Percentiles rank a stretch among this genome's conserved stretches.
phyloP scores from a whole-genome alignment of 1,140 invertebrate genomes.

The Pseudoatta argentina region DNA sequence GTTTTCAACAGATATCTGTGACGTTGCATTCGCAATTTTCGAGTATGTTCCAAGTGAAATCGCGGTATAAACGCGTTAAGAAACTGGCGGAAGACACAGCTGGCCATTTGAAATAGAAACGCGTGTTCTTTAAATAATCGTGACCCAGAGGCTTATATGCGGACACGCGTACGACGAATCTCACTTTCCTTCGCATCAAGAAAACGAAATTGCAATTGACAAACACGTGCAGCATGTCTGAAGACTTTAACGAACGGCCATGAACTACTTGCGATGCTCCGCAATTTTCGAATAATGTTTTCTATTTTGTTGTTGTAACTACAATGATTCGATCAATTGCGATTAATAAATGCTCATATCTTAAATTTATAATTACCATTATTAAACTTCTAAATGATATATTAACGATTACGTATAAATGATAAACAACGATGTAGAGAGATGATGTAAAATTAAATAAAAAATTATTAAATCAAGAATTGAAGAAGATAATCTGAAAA shows the following conservation, averaged over 20 bases:
- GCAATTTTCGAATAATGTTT: not conserved
- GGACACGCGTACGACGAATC: slow-evolving; percentile 55
- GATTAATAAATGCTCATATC: not conserved
- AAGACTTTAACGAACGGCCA: slow-evolving; percentile 33
- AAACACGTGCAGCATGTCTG: slow-evolving; percentile 5
- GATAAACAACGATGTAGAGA: not conserved
- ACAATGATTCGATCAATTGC: not conserved
- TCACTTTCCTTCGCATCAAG: slow-evolving; percentile 60
- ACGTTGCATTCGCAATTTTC: slow-evolving; percentile 39
- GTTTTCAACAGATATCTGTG: not conserved
- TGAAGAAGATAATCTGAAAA: not conserved
- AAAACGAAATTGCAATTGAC: slow-evolving; percentile 63
- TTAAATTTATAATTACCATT: not conserved
- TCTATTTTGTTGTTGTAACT: not conserved
- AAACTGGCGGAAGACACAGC: slow-evolving; percentile 83
- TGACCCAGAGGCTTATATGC: slow-evolving; percentile 83
- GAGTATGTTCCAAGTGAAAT: slow-evolving; percentile 50
- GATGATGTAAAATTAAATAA: not conserved
- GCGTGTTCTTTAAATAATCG: slow-evolving; percentile 85
- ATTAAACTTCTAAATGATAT: not conserved
- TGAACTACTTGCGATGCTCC: slow-evolving; percentile 11
- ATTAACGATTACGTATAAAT: not conserved
- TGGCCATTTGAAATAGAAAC: slow-evolving; percentile 85
- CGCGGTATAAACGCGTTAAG: slow-evolving; percentile 75
- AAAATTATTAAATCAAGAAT: slow-evolving; percentile 12